Evolutionary conservation across 2,888 invertebrate species (phyloP), one percentile per base, ranked within the genome.

Genomic region (Brachynemurus nebulosus): DNA sequence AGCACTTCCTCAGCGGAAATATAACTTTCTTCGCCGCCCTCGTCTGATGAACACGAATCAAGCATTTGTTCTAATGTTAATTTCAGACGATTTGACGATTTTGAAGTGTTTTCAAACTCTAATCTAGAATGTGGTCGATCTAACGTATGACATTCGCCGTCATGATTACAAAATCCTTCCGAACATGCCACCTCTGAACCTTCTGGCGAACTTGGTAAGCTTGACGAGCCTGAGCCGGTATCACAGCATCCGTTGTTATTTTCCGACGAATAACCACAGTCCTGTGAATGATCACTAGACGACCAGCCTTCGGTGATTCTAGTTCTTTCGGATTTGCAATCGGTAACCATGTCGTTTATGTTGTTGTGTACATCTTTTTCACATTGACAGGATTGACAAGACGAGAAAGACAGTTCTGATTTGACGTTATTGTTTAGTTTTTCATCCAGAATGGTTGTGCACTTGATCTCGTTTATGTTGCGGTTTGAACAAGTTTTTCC

Each of bases 121-220:
- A 44, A 54, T 45, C 60, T 54, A 47, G 59, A 57, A 49, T 57
- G 57, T 42, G 58, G 56, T 30, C 57, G 50, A 40, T 53, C 47
- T 46, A 48, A 9, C 65, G 54, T 72, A 35, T 47, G 47, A 50
- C 60, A 60, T 45, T 62, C 61, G 34, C 57, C 53, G 53, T 83
- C 83, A 54, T 81, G 80, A 60, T 84, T 85, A 64, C 91, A 91
- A 60, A 86, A 84, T 34, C 83, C 83, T 59, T 91, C 91, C 1
- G 83, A 86, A 64, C 89, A 92, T 1, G 86, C 88, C 43, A 90
- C 78, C 59, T 90, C 91, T 0, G 90, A 90, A 21, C 90, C 89
- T 58, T 90, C 91, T 0, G 89, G 86, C 3, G 89, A 86, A 59
- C 86, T 88, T 53, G 81, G 78, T 47, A 82, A 70, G 52, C 88